Evolutionary conservation across 1,140 invertebrate genomes (phyloP).

Genomic region (Hetaerina americana): DNA sequence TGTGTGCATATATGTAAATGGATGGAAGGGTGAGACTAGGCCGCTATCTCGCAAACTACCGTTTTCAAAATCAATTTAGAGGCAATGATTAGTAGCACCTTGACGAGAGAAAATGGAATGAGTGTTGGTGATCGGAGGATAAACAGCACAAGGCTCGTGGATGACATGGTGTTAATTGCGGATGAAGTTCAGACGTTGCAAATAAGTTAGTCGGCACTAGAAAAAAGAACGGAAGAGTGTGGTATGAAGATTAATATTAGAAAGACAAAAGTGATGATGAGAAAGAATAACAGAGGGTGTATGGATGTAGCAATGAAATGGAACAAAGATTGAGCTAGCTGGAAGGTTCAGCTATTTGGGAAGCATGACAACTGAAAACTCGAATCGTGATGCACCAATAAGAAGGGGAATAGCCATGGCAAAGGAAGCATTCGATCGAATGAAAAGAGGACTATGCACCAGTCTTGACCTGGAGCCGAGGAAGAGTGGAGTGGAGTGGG

Average conservation of each 20-base stretch:
- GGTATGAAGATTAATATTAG: neutral
- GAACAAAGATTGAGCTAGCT: no score
- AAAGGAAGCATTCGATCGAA: no score
- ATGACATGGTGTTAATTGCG: neutral
- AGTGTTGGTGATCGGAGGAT: neutral
- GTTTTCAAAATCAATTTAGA: neutral
- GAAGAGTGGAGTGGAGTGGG: neutral
- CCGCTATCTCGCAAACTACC: no score
- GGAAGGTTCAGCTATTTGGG: no score
- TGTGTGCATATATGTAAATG: no score
- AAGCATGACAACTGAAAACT: no score
- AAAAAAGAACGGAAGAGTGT: neutral
- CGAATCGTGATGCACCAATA: neutral
- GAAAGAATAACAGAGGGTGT: neutral
- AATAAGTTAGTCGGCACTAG: neutral
- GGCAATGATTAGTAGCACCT: neutral
- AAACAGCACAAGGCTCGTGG: neutral
- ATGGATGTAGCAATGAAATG: no score
- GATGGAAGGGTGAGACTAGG: no score
- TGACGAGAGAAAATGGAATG: neutral
- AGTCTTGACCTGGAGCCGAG: neutral
- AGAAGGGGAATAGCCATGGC: neutral
- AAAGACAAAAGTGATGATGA: neutral
- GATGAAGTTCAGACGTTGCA: neutral
- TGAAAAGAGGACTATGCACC: no score